Base-by-base conservation (phyloP, 64 coral and sea anemone species). In the Pocillopora damicornis region DNA sequence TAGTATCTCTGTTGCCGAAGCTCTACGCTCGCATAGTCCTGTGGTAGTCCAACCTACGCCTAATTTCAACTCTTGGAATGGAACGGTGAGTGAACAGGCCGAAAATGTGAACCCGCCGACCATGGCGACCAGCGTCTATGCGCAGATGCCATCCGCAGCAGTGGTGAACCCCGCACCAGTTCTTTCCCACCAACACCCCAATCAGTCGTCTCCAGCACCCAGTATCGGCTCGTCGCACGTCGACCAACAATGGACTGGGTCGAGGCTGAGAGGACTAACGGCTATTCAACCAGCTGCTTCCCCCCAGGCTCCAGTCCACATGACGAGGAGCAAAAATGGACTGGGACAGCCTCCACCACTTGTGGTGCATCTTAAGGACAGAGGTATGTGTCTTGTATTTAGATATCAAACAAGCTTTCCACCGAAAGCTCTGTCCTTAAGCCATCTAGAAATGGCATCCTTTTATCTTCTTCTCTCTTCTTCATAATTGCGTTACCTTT, bases 291-390 rank as follows among this genome's bases (percentile, higher is more conserved):
- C 81, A 6, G 65, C n/a, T 18, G 37, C 79, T 30, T 2, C 64
- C 5, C 81, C 81, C 9, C 81, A 66, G 4, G 37, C 75, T 77
- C 75, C 63, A 0, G 65, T 85, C 17, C 81, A 85, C 22, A 85
- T 85, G 81, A 85, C 81, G 15, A 71, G 81, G 58, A 85, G 81
- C 38, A 85, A 85, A 42, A 85, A 85, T 25, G 64, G 16, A 13
- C 36, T 85, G 18, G 81, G 81, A 30, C 81, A 85, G 81, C 65
- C 63, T 0, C 81, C 81, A 20, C 90, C 90, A 4, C 57, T 92
- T 11, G 90, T 92, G 20, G 90, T 92, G 34, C 90, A 92, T 66
- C 72, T 92, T 20, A 92, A 92, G 64, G 90, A 92, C 66, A 62
- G 90, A 92, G 90, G 90, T 91, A 23, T 15, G 64, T 90, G 59